Base-by-base conservation (phyloP, 2,797 vertebrate genomes). In the Enteromius radiatus region DNA sequence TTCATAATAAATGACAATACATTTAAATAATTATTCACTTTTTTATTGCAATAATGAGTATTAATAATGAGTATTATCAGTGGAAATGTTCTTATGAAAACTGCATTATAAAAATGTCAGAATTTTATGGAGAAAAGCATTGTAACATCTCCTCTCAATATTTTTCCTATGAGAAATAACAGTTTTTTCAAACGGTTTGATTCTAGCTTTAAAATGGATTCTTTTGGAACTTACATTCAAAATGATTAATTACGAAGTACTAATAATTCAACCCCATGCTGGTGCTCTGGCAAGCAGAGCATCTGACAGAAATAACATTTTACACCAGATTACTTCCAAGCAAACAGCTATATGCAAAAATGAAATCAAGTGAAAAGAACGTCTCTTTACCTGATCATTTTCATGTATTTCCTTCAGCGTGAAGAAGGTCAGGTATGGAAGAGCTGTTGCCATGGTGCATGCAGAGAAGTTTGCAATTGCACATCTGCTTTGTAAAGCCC, bases 401-500 rank as follows among this genome's bases (percentile, higher is more conserved):
- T 52, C 5, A 49, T 73, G 43, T 10, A 81, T 74, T 54, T 75
- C 11, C 47, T n/a, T 54, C 31, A 7, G n/a, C 28, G n/a, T 56
- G 61, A 12, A 76, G 61, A 82, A 56, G 33, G 6, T 67, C 41
- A 26, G 11, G 33, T 64, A 63, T 59, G 63, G 78, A 54, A 71
- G 59, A 65, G 36, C 23, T 45, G 79, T 84, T 87, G 76, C 76
- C 31, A 84, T 86, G 82, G 78, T 15, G 67, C 85, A 41, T 17
- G 38, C 23, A 23, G 12, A 45, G 64, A 59, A 56, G 12, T 75
- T 59, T 74, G 31, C 65, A 77, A 69, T 14, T 12, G 65, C 54
- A 31, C 36, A 54, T 76, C 43, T 76, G 47, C 61, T 76, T 41
- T 45, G 63, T 38, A 70, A 56, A 81, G 47, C 49, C 64, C 12